Evolutionary conservation across 2,797 vertebrate species (phyloP), one percentile per base, ranked within the genome.

Genomic region (Hoplostethus atlanticus): DNA sequence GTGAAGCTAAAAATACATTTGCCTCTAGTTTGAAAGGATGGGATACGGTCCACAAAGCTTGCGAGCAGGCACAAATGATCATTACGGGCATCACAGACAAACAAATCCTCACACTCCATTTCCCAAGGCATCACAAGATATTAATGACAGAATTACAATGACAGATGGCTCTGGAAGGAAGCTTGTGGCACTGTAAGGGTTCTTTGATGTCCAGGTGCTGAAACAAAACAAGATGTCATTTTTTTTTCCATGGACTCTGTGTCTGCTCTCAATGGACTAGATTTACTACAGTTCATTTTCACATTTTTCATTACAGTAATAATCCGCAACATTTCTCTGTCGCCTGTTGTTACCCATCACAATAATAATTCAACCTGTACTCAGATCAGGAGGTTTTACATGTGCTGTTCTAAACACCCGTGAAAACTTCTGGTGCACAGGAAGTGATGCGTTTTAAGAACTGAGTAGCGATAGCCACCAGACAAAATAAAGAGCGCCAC

Each of bases 181-280:
- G 58, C 47, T 25, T 16, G 66, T 28, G 13, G 42, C 40, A 7
- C 31, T 34, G 5, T 13, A 8, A 57, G 8, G 53, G 21, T 13
- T 48, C 25, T 73, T 62, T 80, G 76, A 71, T 62, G 70, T 15
- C 46, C 16, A 63, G 34, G 40, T 60, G 51, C 64, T 48, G 34
- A 25, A 74, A 64, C 58, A 64, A 63, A n/a, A n/a, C 21, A 78
- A 30, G 52, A 13, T 25, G 30, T 28, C 52, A 54, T 1, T 13
- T 21, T 2, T 2, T 44, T 44, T 21, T 1, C 13, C 9, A 53
- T 53, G 51, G 51, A 28, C 13, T 38, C 31, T 15, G n/a, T 38
- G 6, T 36, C 34, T 38, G 55, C 34, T 6, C 17, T 54, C 28
- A 28, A 4, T 34, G 53, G 28, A 15, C 11, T n/a, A 13, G 48